Percentiles rank a stretch among this genome's conserved stretches.
Evolutionary conservation across 2,797 vertebrate genomes (phyloP).

Genomic region (Tapera naevia): DNA sequence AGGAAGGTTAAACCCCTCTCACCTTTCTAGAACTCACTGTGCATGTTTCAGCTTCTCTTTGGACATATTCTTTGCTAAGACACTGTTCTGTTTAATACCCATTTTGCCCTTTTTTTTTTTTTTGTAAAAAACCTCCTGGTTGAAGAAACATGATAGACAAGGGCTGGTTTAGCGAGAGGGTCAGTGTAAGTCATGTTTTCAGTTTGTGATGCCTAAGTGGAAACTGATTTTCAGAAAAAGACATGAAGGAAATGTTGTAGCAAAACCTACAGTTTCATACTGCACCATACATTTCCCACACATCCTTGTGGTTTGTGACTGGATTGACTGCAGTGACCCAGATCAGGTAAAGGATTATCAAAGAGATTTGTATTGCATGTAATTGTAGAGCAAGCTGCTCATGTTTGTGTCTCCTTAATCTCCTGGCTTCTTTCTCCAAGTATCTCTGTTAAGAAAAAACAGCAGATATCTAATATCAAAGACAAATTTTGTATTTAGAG

Average conservation of each 20-base stretch:
- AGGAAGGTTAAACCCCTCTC: neutral
- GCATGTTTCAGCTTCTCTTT: neutral
- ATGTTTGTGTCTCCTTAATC: neutral
- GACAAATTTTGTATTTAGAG: neutral
- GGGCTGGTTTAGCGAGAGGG: neutral
- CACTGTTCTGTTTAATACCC: neutral
- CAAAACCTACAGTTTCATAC: neutral
- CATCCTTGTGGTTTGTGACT: neutral
- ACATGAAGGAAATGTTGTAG: neutral
- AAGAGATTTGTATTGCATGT: neutral
- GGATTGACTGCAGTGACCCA: neutral
- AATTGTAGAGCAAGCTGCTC: neutral
- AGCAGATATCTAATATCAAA: neutral
- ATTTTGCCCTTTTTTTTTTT: neutral
- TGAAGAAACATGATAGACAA: neutral
- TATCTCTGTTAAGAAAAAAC: neutral
- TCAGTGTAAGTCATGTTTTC: neutral
- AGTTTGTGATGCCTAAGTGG: neutral
- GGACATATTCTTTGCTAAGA: neutral
- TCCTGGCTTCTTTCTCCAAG: neutral
- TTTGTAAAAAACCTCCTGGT: neutral
- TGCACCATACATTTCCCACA: neutral
- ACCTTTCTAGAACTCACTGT: neutral
- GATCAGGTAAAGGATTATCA: neutral
- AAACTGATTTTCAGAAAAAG: neutral